phyloP scores from a whole-genome alignment of 2,113 vertebrate genomes.

The Leucoraja erinaceus region DNA sequence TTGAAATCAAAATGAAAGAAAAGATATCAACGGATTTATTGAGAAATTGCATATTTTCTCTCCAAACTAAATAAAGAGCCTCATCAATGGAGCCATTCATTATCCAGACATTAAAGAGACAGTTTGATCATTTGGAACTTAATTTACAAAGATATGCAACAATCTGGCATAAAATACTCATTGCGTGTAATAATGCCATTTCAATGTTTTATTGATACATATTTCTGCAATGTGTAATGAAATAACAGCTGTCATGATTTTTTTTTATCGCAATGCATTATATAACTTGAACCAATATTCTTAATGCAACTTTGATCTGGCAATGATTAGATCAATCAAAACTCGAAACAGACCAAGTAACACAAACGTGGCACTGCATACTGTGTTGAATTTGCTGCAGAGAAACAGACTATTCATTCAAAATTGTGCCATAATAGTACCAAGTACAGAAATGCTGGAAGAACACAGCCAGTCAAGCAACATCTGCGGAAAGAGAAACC shows the following conservation, averaged over 20 bases:
- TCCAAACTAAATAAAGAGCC: slow-evolving; percentile 1
- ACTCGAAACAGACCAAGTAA: background rate
- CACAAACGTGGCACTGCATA: background rate
- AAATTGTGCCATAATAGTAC: background rate
- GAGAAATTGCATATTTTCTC: background rate
- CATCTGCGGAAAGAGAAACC: too few species aligned
- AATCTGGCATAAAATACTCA: slow-evolving; percentile 3
- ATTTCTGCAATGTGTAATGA: background rate
- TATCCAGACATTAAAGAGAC: background rate
- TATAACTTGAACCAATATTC: background rate
- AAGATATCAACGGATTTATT: background rate
- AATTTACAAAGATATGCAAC: slow-evolving; percentile 23
- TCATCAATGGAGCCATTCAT: slow-evolving; percentile 1
- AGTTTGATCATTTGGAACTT: background rate
- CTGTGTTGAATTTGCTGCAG: too few species aligned
- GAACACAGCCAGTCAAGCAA: too few species aligned
- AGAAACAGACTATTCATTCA: background rate
- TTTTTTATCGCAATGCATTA: background rate
- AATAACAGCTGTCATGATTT: slow-evolving; percentile 3
- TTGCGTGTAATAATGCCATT: background rate
- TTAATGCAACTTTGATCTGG: background rate
- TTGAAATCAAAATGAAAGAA: background rate
- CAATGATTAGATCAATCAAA: background rate
- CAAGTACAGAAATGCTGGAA: too few species aligned
- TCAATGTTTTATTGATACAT: slow-evolving; percentile 24